Evolutionary conservation across 2,888 invertebrate species (phyloP).

Genomic region (Crioceris asparagi): DNA sequence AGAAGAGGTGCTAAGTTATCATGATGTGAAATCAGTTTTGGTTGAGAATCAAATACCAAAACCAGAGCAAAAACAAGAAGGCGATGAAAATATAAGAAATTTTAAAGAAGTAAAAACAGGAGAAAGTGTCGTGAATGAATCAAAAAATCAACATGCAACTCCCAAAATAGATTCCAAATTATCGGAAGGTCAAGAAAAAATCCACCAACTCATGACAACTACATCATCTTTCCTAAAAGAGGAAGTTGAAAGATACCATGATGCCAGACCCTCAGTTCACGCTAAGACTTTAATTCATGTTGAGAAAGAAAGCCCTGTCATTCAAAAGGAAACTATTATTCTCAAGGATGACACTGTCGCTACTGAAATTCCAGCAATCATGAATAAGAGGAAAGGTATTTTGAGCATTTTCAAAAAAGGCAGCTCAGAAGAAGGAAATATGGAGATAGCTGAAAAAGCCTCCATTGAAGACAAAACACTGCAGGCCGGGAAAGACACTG

Average conservation of each 20-base stretch:
- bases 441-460: neutral
- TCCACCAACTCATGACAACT: slow-evolving; percentile 4
- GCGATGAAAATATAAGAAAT: neutral
- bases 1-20: slow-evolving; percentile 3
- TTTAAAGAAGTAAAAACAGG: neutral
- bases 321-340: neutral
- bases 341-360: neutral
- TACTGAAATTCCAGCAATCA: slow-evolving; percentile 1
- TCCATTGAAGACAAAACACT: slow-evolving; percentile 4
- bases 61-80: neutral
- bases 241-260: slow-evolving; percentile 10
- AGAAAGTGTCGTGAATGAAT: neutral
- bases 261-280: neutral
- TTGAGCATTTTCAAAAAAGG: slow-evolving; percentile 9
- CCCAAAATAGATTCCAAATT: neutral
- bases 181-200: too few relatives aligned
- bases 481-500: slow-evolving; percentile 8
- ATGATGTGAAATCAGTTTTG: slow-evolving; percentile 8
- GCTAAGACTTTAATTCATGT: neutral
- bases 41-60: neutral
- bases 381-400: slow-evolving; percentile 4
- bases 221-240: slow-evolving; percentile 9
- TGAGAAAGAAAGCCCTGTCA: neutral
- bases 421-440: slow-evolving; percentile 12
- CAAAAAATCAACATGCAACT: neutral